Evolutionary conservation across 2,888 invertebrate species (phyloP).

Genomic region (Drosophila gaucha): DNA sequence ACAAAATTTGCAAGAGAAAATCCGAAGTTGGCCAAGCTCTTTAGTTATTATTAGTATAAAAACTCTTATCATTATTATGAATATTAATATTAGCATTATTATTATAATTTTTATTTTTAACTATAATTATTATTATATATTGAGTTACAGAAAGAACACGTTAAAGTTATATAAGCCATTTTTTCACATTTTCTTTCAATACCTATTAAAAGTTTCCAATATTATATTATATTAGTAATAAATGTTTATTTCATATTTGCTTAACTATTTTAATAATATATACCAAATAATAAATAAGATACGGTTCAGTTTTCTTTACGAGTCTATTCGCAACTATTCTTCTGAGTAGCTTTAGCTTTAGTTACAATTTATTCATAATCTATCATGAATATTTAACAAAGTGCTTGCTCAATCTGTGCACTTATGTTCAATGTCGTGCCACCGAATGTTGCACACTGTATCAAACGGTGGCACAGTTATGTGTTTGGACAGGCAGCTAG

Average conservation of each 20-base stretch:
- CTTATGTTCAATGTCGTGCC: slow-evolving; percentile 1
- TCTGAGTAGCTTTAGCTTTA: neutral
- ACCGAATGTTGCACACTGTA: slow-evolving; percentile 13
- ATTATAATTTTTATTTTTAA: no score
- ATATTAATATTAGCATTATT: no score
- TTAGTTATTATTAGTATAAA: no score
- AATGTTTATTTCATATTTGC: neutral
- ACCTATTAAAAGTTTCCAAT: neutral
- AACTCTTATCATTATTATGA: no score
- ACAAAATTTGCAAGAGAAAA: no score
- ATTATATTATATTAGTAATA: no score
- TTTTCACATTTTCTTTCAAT: neutral
- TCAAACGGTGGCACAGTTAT: slow-evolving; percentile 1
- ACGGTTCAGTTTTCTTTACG: no score
- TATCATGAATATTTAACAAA: slow-evolving; percentile 14
- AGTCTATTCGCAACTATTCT: neutral
- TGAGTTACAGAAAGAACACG: no score
- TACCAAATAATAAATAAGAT: neutral
- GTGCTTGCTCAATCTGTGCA: slow-evolving; percentile 8
- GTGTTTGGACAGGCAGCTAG: slow-evolving; percentile 2
- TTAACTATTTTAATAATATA: neutral
- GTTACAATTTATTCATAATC: slow-evolving; percentile 12
- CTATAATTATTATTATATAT: no score
- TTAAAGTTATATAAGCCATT: no score
- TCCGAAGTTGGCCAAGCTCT: no score